A percentile compares a stretch with the other conserved stretches of the same genome.
These are phyloP conservation scores for Tetanocera ferruginea DNA, from an alignment of 2,888 invertebrate species.

Conservation along the genomic window DNA sequence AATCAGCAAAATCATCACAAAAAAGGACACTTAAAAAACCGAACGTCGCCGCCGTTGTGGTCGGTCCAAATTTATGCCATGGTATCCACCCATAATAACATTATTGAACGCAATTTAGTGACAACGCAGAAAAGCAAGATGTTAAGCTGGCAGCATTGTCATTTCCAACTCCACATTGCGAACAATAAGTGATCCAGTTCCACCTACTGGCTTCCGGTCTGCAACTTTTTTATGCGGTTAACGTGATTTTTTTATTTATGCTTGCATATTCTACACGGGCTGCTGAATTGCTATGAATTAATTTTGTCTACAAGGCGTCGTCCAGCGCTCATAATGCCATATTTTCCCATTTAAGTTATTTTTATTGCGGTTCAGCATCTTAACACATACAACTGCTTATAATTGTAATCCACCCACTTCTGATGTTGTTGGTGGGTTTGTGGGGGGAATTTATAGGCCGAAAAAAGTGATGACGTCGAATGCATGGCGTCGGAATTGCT, in stretches of 20 bases:
- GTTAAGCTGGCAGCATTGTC: constrained; percentile 29
- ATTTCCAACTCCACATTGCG: constrained; percentile 33
- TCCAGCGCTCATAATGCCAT: constrained; percentile 36
- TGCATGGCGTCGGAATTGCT: constrained; percentile 39
- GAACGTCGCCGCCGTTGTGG: constrained; percentile 42
- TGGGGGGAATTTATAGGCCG: background rate
- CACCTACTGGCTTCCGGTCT: constrained; percentile 45
- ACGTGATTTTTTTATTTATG: background rate
- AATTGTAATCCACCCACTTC: constrained; percentile 33
- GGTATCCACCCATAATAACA: constrained; percentile 53
- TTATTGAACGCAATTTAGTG: constrained; percentile 52
- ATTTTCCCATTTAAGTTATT: constrained; percentile 28
- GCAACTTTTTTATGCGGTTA: constrained; percentile 32
- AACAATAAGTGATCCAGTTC: constrained; percentile 41
- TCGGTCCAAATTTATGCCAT: constrained; percentile 52
- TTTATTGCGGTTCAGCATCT: background rate
- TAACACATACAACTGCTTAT: constrained; percentile 1
- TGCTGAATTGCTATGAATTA: constrained; percentile 22
- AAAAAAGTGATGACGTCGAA: constrained; percentile 45
- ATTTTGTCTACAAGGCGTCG: constrained; percentile 24
- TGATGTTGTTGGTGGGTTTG: constrained; percentile 13
- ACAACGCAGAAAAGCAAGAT: constrained; percentile 48
- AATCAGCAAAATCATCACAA: constrained; percentile 30
- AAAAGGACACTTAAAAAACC: constrained; percentile 45
- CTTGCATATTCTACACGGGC: background rate